Percentiles rank a stretch among this genome's conserved stretches.
These are phyloP conservation scores for Mesocentrotus franciscanus DNA, from an alignment of 53 echinoderm and acorn worm genomes.

Conservation along the genomic window DNA sequence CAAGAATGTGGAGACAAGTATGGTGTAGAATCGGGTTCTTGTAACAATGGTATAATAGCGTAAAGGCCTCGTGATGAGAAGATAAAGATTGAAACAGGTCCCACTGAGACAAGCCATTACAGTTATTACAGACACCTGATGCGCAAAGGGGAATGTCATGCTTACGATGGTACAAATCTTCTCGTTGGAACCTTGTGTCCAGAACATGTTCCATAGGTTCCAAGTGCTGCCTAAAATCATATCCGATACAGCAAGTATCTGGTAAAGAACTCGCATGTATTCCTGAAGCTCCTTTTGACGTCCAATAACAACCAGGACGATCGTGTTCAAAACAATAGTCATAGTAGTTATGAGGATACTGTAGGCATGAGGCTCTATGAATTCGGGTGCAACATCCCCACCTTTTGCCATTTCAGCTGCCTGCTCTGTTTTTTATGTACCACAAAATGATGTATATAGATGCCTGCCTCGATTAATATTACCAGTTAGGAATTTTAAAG, in stretches of 20 bases:
- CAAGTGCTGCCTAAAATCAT: constrained; percentile 1
- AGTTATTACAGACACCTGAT: background rate
- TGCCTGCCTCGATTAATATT: too few species aligned
- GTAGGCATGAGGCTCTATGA: too few species aligned
- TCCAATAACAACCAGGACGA: background rate
- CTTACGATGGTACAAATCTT: background rate
- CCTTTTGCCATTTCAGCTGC: too few species aligned
- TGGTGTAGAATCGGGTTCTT: background rate
- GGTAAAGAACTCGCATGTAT: background rate
- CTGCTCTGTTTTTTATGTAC: too few species aligned
- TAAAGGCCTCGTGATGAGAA: background rate
- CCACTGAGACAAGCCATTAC: background rate
- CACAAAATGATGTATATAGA: too few species aligned
- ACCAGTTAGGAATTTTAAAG: too few species aligned
- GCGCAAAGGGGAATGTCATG: background rate
- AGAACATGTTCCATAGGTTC: background rate
- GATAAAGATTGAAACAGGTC: background rate
- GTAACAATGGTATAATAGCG: background rate
- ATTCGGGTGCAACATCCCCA: too few species aligned
- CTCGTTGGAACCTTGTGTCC: background rate
- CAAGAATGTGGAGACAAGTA: background rate
- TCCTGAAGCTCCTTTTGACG: background rate
- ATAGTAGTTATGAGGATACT: too few species aligned
- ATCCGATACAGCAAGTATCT: background rate
- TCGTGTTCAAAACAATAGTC: background rate